Percentiles rank a stretch among this genome's conserved stretches.
These are phyloP conservation scores for Nibea albiflora DNA, from an alignment of 2,113 vertebrate genomes.

Conservation along the genomic window DNA sequence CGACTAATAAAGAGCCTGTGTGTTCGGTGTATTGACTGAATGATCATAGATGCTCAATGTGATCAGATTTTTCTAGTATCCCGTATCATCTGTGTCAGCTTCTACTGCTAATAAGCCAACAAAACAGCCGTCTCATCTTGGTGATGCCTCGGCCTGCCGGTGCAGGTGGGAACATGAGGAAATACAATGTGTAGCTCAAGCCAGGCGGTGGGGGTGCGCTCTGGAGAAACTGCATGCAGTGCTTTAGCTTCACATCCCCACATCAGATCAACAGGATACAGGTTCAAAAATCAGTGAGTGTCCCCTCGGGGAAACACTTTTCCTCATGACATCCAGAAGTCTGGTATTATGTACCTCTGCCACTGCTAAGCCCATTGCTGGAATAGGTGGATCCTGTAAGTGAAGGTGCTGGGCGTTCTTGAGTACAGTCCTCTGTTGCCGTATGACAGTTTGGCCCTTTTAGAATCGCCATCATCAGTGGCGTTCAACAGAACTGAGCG, in stretches of 20 bases:
- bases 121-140: background rate
- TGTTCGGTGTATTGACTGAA: background rate
- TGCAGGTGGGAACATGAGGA: background rate
- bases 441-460: conserved; percentile 95
- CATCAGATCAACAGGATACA: background rate
- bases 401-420: conserved; percentile 85
- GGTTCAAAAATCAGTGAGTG: background rate
- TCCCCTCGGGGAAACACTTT: background rate
- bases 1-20: background rate
- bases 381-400: conserved; percentile 84
- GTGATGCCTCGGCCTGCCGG: too few relatives aligned
- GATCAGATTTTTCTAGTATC: background rate
- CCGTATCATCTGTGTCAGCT: background rate
- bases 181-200: background rate
- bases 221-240: background rate
- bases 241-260: background rate
- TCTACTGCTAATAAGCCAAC: background rate
- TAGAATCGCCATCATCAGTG: conserved; percentile 90
- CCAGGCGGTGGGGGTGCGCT: background rate
- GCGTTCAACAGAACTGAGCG: conserved; percentile 88
- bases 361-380: conserved; percentile 80
- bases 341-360: conserved; percentile 83
- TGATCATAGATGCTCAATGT: background rate
- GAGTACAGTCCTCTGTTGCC: conserved; percentile 87
- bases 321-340: background rate